Evolutionary conservation across 2,888 invertebrate genomes (phyloP), one percentile per base, ranked within the genome.

Genomic region (Keiferia lycopersicella): DNA sequence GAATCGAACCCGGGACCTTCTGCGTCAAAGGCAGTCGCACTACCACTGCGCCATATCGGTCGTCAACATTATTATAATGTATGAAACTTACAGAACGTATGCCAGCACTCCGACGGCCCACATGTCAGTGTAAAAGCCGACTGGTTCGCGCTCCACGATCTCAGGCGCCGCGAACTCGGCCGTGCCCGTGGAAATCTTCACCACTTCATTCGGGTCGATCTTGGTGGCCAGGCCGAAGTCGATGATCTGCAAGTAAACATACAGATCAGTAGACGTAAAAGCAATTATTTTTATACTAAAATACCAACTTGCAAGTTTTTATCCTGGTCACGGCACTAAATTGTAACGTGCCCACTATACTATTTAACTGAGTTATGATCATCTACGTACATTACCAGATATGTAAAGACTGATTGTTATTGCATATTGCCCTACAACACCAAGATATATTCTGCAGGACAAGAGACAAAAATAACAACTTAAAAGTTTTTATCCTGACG

Each of bases 41-140:
- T n/a, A n/a, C n/a, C n/a, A n/a, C n/a, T n/a, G n/a, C n/a, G n/a
- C n/a, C n/a, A n/a, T n/a, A n/a, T n/a, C n/a, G n/a, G n/a, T n/a
- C n/a, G n/a, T n/a, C n/a, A n/a, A n/a, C n/a, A n/a, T n/a, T n/a
- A n/a, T n/a, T n/a, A n/a, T n/a, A n/a, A n/a, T n/a, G n/a, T n/a
- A 26, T 4, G 16, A 22, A 78, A 95, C 97, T 96, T 91, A 98
- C 96, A 99, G 93, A 50, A 99, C 99, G 83, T 99, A 99, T 16
- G 97, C 95, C n/a, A 99, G 93, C 1, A 99, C 99, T 78, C 99
- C 99, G 39, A 98, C 96, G 41, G 99, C 99, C 99, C 99, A 99
- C 99, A 99, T 99, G 84, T 99, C 99, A 0, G 99, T 99, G 92
- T 99, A 99, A 93, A 99, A 99, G 64, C 99, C 99, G 67, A 99